These are phyloP conservation scores for Eretmocerus hayati DNA, from an alignment of 2,888 invertebrate species.

Conservation along the genomic window DNA sequence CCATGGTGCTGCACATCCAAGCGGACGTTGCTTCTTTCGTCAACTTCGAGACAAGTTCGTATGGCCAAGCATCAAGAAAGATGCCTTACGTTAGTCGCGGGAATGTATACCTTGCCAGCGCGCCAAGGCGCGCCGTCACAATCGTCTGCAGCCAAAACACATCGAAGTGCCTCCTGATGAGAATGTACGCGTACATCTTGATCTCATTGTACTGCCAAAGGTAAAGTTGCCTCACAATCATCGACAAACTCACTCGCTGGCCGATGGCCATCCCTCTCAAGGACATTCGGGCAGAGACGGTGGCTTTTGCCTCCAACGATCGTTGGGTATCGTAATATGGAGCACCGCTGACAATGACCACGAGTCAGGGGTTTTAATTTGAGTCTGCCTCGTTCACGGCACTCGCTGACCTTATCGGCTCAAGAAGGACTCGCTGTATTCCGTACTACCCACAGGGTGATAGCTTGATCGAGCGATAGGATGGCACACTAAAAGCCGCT, in stretches of 20 bases:
- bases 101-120: background rate
- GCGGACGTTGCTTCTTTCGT: background rate
- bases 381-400: background rate
- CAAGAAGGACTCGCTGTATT: background rate
- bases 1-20: too few relatives aligned
- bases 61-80: slow-evolving; percentile 3
- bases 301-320: background rate
- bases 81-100: background rate
- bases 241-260: background rate
- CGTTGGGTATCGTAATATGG: slow-evolving; percentile 2
- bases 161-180: background rate
- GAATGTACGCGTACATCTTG: slow-evolving; percentile 1
- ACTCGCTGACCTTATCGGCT: background rate
- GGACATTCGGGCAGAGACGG: background rate
- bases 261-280: background rate
- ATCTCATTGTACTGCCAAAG: background rate
- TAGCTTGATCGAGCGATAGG: background rate
- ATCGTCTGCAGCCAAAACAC: background rate
- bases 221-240: background rate
- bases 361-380: slow-evolving; percentile 6
- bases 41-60: background rate
- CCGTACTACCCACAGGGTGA: background rate
- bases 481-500: background rate
- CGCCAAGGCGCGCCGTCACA: background rate
- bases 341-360: slow-evolving; percentile 5